Base-by-base conservation (phyloP, 2,113 vertebrate species). In the Labeo catla region DNA sequence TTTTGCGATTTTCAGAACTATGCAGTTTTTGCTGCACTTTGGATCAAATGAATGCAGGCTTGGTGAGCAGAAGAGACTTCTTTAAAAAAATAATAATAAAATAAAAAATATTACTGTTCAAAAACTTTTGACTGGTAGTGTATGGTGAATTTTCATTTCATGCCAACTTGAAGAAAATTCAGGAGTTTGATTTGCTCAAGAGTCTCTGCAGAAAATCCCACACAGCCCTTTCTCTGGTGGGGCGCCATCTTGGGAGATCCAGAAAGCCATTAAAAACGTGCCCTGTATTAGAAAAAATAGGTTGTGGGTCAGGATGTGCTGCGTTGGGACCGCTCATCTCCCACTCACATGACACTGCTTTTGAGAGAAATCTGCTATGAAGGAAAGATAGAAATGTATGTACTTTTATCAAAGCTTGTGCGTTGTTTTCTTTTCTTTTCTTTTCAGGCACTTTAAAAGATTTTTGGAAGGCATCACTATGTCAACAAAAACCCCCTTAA, bases 251-350 rank as follows among this genome's bases (percentile, higher is more conserved):
- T 83, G 78, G 77, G 84, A 74, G 82, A 34, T 76, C n/a, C 63
- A 85, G 83, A 76, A 80, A 76, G 54, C 85, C 85, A 74, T 88
- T 86, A 83, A 88, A 86, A 88, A 59, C 61, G 15, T 84, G 84
- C 82, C 77, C 65, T 50, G 87, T 78, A 87, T 79, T 83, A 52
- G 81, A 57, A 86, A 85, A 86, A 84, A 83, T 83, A 76, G 74
- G 84, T 87, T 90, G 72, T 90, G 85, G 87, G 87, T 88, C 87
- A 88, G 83, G 76, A 65, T 83, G 87, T 87, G 85, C 85, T 34
- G 70, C 68, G 21, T n/a, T 21, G 34, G 49, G 70, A 68, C 68
- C 47, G 34, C 23, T 76, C 61, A 68, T 87, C 84, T 87, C 77
- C 83, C 57, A 72, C 83, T 81, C 86, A 87, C 74, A 79, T 88